These are phyloP conservation scores for Haliclona indistincta DNA, from an alignment of 37 sponge, comb jelly and placozoan species.

Conservation along the genomic window DNA sequence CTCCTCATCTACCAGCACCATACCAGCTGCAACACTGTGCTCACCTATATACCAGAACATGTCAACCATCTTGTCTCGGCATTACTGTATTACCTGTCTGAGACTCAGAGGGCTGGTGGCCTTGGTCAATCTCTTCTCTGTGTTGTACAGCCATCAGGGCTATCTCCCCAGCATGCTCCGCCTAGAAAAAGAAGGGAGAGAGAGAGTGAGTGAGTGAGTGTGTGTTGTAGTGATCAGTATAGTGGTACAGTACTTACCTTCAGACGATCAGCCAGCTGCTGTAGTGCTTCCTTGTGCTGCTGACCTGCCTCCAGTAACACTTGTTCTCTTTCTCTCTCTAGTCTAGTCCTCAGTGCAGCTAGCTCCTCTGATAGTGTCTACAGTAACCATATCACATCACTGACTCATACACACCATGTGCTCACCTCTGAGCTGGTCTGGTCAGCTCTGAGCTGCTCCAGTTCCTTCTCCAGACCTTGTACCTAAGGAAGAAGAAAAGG, in stretches of 20 bases:
- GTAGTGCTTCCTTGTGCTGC: too few relatives aligned
- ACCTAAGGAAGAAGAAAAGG: too few relatives aligned
- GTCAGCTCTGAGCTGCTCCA: constrained; percentile 8
- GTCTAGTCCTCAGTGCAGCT: too few relatives aligned
- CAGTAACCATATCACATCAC: too few relatives aligned
- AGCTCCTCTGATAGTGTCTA: too few relatives aligned
- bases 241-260: neutral
- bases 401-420: too few relatives aligned
- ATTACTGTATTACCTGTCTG: neutral
- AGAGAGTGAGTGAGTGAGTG: neutral
- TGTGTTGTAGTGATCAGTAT: too few relatives aligned
- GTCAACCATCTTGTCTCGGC: too few relatives aligned
- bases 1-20: neutral
- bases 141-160: constrained; percentile 14
- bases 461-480: neutral
- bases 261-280: too few relatives aligned
- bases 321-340: too few relatives aligned
- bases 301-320: too few relatives aligned
- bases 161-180: constrained; percentile 15
- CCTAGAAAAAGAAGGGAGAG: neutral
- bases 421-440: constrained; percentile 41
- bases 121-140: neutral
- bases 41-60: neutral
- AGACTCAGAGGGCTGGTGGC: neutral
- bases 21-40: neutral